phyloP scores from a whole-genome alignment of 2,797 vertebrate genomes.

The Parauchenoglanis ngamensis region DNA sequence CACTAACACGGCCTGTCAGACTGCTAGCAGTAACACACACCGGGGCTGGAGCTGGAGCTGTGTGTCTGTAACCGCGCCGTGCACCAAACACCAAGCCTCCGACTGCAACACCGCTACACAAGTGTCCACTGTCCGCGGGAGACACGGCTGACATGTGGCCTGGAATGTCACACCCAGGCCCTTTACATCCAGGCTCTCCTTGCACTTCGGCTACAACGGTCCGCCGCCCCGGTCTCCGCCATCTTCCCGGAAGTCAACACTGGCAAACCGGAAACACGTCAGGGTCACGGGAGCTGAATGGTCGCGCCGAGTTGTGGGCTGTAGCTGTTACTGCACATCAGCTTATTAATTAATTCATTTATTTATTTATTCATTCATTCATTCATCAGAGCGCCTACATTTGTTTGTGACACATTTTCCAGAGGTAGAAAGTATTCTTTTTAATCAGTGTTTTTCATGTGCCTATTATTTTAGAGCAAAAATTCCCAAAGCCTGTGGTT shows the following conservation, averaged over 20 bases:
- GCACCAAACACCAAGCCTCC: not conserved
- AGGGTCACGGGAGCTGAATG: not conserved
- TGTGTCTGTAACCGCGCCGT: not conserved
- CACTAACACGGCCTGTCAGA: conserved; percentile 20
- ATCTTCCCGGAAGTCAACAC: conserved; percentile 63
- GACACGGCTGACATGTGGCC: conserved; percentile 30
- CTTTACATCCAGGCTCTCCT: conserved; percentile 37
- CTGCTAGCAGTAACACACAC: not conserved
- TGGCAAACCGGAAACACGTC: conserved; percentile 50
- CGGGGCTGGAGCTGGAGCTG: no score
- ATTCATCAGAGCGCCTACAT: no score
- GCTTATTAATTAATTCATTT: not conserved
- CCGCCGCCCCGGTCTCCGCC: conserved; percentile 60
- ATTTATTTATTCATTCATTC: not conserved
- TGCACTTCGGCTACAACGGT: conserved; percentile 46
- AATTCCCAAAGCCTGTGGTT: no score
- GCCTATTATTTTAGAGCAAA: not conserved
- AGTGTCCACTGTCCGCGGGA: not conserved
- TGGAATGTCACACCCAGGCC: not conserved
- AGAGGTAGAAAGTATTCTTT: not conserved
- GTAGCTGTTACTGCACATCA: not conserved
- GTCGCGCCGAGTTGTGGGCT: not conserved
- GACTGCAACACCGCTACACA: not conserved
- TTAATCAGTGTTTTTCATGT: not conserved
- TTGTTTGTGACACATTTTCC: no score